Evolutionary conservation across 2,888 invertebrate genomes (phyloP), one percentile per base, ranked within the genome.

Genomic region (Cosmia trapezina): DNA sequence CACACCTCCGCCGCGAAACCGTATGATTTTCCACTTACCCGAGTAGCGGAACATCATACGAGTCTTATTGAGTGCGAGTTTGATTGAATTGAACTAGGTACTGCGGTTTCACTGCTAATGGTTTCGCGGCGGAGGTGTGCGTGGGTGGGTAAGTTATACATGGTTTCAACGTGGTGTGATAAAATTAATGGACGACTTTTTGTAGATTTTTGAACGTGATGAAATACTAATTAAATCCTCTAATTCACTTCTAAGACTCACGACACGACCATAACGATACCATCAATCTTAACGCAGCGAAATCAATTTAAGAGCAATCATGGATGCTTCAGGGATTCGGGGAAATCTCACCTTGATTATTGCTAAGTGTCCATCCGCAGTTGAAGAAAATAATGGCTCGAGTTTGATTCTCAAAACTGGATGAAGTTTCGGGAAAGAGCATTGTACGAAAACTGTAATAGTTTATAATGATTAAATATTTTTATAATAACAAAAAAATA

Each of bases 251-350:
- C n/a, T n/a, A 47, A 57, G 37, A 17, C 8, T 51, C 4, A 37
- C 37, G 37, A 0, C 12, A n/a, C 5, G 12, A 41, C n/a, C 17
- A 33, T 56, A 68, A n/a, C 11, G 70, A 47, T 12, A 49, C 17
- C 17, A 57, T 49, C 57, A 70, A 70, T 57, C 41, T 70, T 41
- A n/a, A 43, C 17, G 5, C 17, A 47, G 49, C 12, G n/a, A 49
- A 70, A 57, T 70, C 41, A 28, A 41, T 2, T 49, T 33, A 12
- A 12, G 28, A 69, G 14, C 19, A 69, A 70, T 47, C 47, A 70
- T 49, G 28, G 49, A 56, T 4, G 4, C 49, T 70, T n/a, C 45
- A n/a, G 57, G 17, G 41, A 57, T n/a, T 70, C 22, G 12, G 12
- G 41, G 12, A 57, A 22, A 71, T 43, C 28, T 56, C 17, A 19